Conservation (phyloP, 35 echinoderm and acorn worm species). For the Eucidaris tribuloides region DNA sequence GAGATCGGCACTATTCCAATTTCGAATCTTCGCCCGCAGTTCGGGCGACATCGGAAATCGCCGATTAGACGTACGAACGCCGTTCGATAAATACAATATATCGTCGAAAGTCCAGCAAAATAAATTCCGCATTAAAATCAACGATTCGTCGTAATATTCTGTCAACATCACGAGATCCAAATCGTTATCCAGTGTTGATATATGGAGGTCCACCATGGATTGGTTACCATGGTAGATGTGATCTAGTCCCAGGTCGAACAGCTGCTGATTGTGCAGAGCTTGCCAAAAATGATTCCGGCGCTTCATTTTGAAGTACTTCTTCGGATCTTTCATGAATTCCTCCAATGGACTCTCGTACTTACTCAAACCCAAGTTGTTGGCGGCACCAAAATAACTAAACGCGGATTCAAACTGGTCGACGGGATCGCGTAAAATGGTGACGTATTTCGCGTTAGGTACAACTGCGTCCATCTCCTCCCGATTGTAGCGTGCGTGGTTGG, state of each 20-base stretch:
- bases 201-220: not conserved
- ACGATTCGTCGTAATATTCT: constrained; percentile 23
- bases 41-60: not conserved
- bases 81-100: not conserved
- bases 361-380: not conserved
- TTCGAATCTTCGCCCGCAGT: not conserved
- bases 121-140: not conserved
- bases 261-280: not conserved
- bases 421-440: constrained; percentile 38
- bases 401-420: constrained; percentile 29
- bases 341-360: not conserved
- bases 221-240: constrained; percentile 20
- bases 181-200: constrained; percentile 2
- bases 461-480: constrained; percentile 39
- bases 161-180: constrained; percentile 27
- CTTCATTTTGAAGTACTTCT: not conserved
- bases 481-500: constrained; percentile 47
- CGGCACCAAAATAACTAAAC: constrained; percentile 25
- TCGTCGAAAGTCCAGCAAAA: constrained; percentile 11
- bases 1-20: not conserved
- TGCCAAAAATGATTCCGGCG: not conserved
- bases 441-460: constrained; percentile 30
- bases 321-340: not conserved
- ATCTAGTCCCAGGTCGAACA: constrained; percentile 30
- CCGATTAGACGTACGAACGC: not conserved